phyloP scores from a whole-genome alignment of 2,888 invertebrate species.

The Strigamia transsilvanica region DNA sequence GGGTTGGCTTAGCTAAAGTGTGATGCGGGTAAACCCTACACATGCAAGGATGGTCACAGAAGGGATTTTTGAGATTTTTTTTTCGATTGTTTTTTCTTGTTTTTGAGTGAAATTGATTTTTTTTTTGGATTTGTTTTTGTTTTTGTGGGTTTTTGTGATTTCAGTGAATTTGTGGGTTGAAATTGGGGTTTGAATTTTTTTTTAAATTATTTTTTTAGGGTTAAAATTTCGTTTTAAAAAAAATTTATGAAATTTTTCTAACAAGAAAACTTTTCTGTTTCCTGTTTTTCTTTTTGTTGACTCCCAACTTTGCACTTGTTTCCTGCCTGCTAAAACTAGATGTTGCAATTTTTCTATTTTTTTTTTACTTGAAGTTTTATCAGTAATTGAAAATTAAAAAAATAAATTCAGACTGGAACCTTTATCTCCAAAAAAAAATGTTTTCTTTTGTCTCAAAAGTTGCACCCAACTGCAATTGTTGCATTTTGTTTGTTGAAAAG shows the following conservation, averaged over 20 bases:
- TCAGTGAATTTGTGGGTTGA: neutral
- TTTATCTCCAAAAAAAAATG: too few species aligned
- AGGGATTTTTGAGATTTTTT: neutral
- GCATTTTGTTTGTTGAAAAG: too few species aligned
- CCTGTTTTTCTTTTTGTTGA: constrained; percentile 38
- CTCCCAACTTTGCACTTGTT: constrained; percentile 8
- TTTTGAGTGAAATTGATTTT: neutral
- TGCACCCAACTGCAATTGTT: too few species aligned
- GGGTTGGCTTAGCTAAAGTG: constrained; percentile 7
- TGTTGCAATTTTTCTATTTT: neutral
- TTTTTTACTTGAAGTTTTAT: neutral
- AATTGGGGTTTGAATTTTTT: too few species aligned
- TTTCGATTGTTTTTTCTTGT: neutral
- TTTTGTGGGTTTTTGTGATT: too few species aligned
- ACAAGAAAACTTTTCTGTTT: constrained; percentile 13
- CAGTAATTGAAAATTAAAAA: neutral
- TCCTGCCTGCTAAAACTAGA: constrained; percentile 7
- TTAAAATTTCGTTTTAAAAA: neutral
- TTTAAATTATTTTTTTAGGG: neutral
- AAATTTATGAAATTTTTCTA: constrained; percentile 4
- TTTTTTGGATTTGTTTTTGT: neutral
- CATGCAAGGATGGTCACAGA: neutral
- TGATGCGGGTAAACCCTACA: neutral
- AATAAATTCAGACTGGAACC: neutral
- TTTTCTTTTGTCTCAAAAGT: too few species aligned